These are phyloP conservation scores for Eupsittula cactorum DNA, from an alignment of 2,113 vertebrate genomes.

Conservation along the genomic window DNA sequence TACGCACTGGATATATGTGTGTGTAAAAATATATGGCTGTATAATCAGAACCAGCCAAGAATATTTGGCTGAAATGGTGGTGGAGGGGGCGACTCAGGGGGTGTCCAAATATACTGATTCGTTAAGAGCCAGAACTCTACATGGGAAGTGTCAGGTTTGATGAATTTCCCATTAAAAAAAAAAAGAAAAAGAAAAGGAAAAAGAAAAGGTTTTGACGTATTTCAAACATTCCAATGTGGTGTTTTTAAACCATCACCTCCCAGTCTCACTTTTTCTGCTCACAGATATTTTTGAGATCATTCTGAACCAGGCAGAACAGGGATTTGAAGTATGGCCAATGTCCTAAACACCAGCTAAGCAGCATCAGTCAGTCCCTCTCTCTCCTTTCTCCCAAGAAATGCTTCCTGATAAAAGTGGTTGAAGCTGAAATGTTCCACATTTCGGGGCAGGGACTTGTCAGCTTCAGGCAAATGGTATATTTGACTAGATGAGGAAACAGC, in stretches of 20 bases:
- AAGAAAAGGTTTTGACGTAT: constrained; percentile 4
- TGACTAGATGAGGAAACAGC: not conserved
- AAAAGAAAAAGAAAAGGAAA: not conserved
- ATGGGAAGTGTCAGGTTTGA: constrained; percentile 49
- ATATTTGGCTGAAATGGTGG: constrained; percentile 51
- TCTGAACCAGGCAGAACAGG: constrained; percentile 12
- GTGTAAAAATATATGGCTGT: constrained; percentile 51
- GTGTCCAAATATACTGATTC: not conserved
- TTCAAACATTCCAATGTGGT: constrained; percentile 42
- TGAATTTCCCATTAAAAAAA: constrained; percentile 39
- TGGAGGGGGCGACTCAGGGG: not conserved
- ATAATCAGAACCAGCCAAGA: constrained; percentile 60
- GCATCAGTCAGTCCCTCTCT: not conserved
- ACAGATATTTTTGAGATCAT: constrained; percentile 17
- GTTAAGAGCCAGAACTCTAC: constrained; percentile 31
- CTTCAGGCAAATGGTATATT: not conserved
- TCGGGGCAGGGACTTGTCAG: not conserved
- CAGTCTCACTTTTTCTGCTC: not conserved
- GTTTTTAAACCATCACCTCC: constrained; percentile 34
- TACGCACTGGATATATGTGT: not conserved
- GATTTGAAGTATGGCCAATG: constrained; percentile 12
- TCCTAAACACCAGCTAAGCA: constrained; percentile 17
- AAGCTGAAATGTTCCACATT: not conserved
- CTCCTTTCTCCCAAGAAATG: not conserved
- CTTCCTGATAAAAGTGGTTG: not conserved